Conservation (phyloP, 2,888 invertebrate species). For the Deilephila elpenor region DNA sequence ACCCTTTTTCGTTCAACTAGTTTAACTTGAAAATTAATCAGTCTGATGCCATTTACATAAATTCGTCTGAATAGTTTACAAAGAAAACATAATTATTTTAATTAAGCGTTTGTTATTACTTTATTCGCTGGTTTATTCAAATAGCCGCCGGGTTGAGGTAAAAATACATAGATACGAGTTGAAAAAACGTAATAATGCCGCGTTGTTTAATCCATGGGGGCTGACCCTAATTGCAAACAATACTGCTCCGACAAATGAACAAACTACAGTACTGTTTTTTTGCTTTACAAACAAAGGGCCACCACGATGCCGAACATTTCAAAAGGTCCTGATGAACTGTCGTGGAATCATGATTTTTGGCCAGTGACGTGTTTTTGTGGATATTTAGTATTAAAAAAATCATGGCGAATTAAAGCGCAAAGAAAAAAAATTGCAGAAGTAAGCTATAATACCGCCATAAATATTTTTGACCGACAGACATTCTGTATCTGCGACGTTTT, state of each 20-base stretch:
- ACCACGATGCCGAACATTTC: background rate
- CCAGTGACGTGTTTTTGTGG: too few species aligned
- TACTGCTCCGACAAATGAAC: slow-evolving; percentile 64
- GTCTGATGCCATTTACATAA: background rate
- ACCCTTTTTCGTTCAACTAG: background rate
- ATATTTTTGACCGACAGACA: too few species aligned
- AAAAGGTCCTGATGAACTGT: background rate
- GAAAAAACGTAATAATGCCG: slow-evolving; percentile 49
- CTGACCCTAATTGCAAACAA: slow-evolving; percentile 71
- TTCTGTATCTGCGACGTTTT: too few species aligned
- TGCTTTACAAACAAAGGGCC: slow-evolving; percentile 32
- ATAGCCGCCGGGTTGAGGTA: background rate
- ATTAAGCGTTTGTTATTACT: background rate
- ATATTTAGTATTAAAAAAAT: too few species aligned
- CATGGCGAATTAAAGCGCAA: too few species aligned
- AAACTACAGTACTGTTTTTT: slow-evolving; percentile 59
- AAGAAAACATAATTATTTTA: slow-evolving; percentile 6
- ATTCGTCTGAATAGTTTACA: background rate
- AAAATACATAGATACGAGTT: background rate
- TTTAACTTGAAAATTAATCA: slow-evolving; percentile 4
- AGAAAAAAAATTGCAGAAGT: too few species aligned
- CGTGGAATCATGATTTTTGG: background rate
- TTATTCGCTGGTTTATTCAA: background rate
- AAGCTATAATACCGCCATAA: too few species aligned
- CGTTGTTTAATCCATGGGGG: slow-evolving; percentile 54